Conservation (phyloP, 2,888 invertebrate genomes). For the Limnephilus rhombicus region DNA sequence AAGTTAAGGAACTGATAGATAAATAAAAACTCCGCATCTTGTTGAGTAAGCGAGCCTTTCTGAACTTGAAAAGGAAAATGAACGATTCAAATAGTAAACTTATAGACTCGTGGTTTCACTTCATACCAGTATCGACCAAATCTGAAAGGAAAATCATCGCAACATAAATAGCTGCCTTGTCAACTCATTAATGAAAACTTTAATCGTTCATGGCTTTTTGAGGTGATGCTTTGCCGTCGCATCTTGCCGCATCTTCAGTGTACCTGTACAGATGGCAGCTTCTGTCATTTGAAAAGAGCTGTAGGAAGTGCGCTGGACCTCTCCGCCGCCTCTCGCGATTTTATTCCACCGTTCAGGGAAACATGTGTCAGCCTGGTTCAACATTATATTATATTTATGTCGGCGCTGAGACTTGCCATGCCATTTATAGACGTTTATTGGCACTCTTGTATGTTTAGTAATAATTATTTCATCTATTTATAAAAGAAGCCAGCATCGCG, state of each 20-base stretch:
- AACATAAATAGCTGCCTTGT: conserved; percentile 41
- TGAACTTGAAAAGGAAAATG: too few species aligned
- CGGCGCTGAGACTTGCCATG: not conserved
- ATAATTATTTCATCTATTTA: not conserved
- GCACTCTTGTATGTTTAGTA: not conserved
- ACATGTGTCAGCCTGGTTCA: conserved; percentile 1
- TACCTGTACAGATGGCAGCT: not conserved
- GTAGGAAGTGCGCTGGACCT: not conserved
- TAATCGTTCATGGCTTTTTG: conserved; percentile 43
- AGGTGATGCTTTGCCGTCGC: conserved; percentile 43
- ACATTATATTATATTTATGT: conserved; percentile 21
- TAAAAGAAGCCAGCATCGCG: not conserved
- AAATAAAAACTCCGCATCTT: too few species aligned
- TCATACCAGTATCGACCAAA: not conserved
- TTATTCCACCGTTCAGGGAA: conserved; percentile 14
- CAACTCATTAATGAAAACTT: conserved; percentile 45
- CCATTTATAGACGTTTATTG: not conserved
- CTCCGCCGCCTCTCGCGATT: not conserved
- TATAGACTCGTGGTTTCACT: not conserved
- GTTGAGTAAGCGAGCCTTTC: too few species aligned
- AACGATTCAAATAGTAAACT: not conserved
- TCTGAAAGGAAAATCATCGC: not conserved
- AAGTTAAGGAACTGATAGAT: too few species aligned
- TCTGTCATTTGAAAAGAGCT: conserved; percentile 1
- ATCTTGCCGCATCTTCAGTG: conserved; percentile 40